These are phyloP conservation scores for Enteromius fasciolatus DNA, from an alignment of 2,797 vertebrate species.

Conservation along the genomic window DNA sequence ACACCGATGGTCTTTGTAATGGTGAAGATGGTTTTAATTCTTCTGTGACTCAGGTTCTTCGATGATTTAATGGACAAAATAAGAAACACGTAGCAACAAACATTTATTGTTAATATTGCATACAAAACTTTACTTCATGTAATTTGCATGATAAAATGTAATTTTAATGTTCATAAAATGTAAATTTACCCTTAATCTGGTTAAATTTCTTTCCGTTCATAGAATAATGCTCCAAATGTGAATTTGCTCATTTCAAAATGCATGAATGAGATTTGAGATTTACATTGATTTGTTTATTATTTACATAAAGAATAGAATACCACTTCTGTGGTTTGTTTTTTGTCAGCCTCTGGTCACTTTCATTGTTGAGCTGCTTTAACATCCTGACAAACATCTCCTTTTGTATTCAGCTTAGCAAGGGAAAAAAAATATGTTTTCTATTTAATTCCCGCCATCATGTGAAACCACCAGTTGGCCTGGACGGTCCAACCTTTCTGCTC, in stretches of 20 bases:
- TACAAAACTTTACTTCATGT: neutral
- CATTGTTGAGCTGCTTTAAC: neutral
- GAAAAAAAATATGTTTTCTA: slow-evolving; percentile 47
- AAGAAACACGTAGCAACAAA: neutral
- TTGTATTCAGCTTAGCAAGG: neutral
- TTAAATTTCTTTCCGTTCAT: neutral
- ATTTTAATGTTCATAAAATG: neutral
- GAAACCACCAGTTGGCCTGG: slow-evolving; percentile 82
- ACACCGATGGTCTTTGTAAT: neutral
- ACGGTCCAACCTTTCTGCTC: slow-evolving; percentile 77
- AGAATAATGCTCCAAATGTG: neutral
- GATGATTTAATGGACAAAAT: neutral
- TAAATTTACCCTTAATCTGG: neutral
- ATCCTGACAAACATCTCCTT: neutral
- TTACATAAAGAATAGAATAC: neutral
- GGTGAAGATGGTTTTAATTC: neutral
- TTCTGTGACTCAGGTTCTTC: neutral
- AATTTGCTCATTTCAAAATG: neutral
- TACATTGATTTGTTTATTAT: neutral
- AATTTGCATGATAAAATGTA: neutral
- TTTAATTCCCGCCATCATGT: slow-evolving; percentile 76
- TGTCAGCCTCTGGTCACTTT: neutral
- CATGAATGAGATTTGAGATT: neutral
- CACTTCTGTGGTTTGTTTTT: neutral
- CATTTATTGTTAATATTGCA: neutral